Conservation (phyloP, 2,113 vertebrate species). For the Hippocampus guttulatus region DNA sequence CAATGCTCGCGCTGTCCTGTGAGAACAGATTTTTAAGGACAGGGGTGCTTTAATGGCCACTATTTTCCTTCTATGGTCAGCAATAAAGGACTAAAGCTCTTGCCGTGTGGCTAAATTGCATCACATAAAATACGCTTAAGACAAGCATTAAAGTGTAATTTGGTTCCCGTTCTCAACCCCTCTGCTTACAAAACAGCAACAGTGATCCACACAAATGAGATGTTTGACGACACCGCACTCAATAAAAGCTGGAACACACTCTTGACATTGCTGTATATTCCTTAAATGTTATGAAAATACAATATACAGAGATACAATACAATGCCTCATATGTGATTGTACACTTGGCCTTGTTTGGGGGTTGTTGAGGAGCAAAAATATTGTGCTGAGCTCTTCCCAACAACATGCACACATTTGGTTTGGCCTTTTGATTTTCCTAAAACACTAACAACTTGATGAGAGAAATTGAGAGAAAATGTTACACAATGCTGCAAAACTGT, state of each 20-base stretch:
- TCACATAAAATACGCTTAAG: conserved; percentile 19
- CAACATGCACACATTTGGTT: conserved; percentile 51
- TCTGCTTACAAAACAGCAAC: neutral
- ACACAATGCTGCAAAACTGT: conserved; percentile 66
- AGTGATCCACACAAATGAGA: conserved; percentile 13
- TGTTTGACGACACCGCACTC: conserved; percentile 11
- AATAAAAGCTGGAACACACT: conserved; percentile 43
- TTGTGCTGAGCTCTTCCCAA: conserved; percentile 46
- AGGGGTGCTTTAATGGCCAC: conserved; percentile 30
- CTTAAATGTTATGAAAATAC: conserved; percentile 74
- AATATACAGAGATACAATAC: conserved; percentile 70
- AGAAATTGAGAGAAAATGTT: conserved; percentile 55
- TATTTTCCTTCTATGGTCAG: conserved; percentile 11
- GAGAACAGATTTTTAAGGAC: conserved; percentile 21
- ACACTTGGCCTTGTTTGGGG: conserved; percentile 39
- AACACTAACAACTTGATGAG: conserved; percentile 22
- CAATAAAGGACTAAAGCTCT: conserved; percentile 2
- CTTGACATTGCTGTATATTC: conserved; percentile 61
- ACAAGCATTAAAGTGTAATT: conserved; percentile 26
- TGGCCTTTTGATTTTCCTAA: conserved; percentile 26
- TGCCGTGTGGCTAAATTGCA: conserved; percentile 22
- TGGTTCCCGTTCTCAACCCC: neutral
- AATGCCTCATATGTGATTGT: conserved; percentile 55
- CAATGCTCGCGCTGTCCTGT: conserved; percentile 24
- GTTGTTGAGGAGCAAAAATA: conserved; percentile 33